Evolutionary conservation across 2,797 vertebrate species (phyloP), one percentile per base, ranked within the genome.

Genomic region (Esox lucius): DNA sequence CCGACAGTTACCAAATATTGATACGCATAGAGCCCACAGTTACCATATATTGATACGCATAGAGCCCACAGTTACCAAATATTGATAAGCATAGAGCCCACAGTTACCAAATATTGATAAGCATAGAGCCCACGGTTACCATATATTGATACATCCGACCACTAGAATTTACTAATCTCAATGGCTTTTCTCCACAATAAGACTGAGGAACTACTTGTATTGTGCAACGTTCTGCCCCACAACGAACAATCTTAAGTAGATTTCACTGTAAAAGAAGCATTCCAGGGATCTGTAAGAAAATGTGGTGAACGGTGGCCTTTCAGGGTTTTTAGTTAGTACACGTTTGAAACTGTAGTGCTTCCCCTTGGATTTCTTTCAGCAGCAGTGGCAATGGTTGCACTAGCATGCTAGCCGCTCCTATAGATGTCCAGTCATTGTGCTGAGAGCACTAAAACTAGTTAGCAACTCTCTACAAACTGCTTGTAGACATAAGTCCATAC

Each of bases 121-220:
- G n/a, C n/a, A n/a, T n/a, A n/a, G n/a, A n/a, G 42, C 16, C 49
- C 73, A 69, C 71, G 70, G 70, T 71, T 24, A 62, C 61, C 16
- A 56, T 64, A 64, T 31, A 31, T 28, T 66, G 64, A 3, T 66
- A 28, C 33, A 16, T 9, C 24, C 5, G 12, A 15, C 64, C 22
- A 31, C 42, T 12, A 13, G 42, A 11, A 46, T 13, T 11, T 46
- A 46, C 12, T 1, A 70, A 53, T 73, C 49, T 75, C 71, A 77
- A 83, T 81, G 84, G 81, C 81, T 75, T 80, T 67, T 70, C 13
- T 75, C 67, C 61, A 68, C 53, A 74, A 15, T 61, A 68, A 56
- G 75, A 71, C 59, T 75, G 33, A 62, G 12, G 26, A 22, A 26
- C 17, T 68, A 15, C n/a, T 7, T 42, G 2, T 17, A 28, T 48